phyloP scores from a whole-genome alignment of 1,140 invertebrate species.

The Uloborus diversus region DNA sequence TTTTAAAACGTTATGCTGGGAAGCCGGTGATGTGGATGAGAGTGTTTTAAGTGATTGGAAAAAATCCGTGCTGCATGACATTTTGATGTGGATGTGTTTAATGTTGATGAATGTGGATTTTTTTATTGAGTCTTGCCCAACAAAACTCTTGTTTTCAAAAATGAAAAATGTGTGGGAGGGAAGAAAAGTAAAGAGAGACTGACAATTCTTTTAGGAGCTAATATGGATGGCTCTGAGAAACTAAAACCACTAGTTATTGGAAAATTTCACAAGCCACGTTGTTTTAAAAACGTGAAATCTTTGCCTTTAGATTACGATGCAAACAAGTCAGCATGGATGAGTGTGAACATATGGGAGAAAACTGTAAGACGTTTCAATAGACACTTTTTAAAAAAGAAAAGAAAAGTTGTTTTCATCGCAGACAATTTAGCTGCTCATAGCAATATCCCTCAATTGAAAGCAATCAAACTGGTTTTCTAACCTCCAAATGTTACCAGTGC shows the following conservation, averaged over 20 bases:
- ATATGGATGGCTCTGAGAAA: conserved; percentile 8
- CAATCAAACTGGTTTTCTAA: neutral
- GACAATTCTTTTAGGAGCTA: conserved; percentile 1
- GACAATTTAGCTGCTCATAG: conserved; percentile 18
- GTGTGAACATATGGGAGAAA: neutral
- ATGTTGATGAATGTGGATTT: neutral
- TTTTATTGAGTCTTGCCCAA: neutral
- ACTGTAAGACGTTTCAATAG: conserved; percentile 5
- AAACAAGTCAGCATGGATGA: conserved; percentile 34
- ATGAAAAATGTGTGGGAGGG: neutral
- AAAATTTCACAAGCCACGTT: neutral
- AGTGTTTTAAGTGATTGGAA: too few species aligned
- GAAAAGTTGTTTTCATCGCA: conserved; percentile 21
- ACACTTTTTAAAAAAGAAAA: neutral
- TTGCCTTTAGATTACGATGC: conserved; percentile 17
- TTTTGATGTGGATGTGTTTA: too few species aligned
- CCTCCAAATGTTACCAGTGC: neutral
- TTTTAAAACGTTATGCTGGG: too few species aligned
- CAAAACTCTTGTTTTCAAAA: neutral
- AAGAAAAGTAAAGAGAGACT: neutral
- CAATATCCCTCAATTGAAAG: neutral
- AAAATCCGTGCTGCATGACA: too few species aligned
- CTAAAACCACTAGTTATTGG: conserved; percentile 23
- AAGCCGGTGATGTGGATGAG: too few species aligned
- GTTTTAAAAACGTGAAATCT: conserved; percentile 17